Evolutionary conservation across 1,140 invertebrate species (phyloP).

Genomic region (Phymastichus coffea): DNA sequence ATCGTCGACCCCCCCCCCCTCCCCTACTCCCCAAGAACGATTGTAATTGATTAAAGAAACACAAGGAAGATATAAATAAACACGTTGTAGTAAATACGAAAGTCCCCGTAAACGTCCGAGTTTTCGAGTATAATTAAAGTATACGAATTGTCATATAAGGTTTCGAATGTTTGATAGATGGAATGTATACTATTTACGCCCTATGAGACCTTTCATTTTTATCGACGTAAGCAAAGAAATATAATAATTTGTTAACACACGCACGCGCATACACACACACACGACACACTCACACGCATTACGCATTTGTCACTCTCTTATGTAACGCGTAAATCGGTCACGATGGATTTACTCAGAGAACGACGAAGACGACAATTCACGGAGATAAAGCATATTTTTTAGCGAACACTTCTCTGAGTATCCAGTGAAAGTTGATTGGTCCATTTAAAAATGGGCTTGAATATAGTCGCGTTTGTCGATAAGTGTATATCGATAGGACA

Average conservation of each 20-base stretch:
- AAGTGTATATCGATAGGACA: constrained; percentile 37
- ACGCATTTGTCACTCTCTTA: no score
- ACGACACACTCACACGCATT: constrained; percentile 25
- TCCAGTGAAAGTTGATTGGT: no score
- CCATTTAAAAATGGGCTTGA: no score
- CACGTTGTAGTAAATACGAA: constrained; percentile 6
- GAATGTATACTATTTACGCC: constrained; percentile 1
- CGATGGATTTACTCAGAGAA: no score
- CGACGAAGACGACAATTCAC: no score
- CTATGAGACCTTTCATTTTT: neutral
- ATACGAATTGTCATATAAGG: constrained; percentile 18
- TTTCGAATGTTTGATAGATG: constrained; percentile 6
- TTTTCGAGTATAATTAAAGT: constrained; percentile 15
- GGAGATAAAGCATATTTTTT: no score
- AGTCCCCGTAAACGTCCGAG: neutral
- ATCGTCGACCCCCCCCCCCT: no score
- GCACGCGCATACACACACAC: neutral
- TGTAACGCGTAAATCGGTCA: no score
- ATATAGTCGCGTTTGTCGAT: constrained; percentile 32
- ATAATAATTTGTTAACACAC: constrained; percentile 10
- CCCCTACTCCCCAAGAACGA: no score
- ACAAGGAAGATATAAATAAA: neutral
- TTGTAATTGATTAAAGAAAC: no score
- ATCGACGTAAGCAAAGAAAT: neutral
- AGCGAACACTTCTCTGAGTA: no score